phyloP scores from a whole-genome alignment of 2,797 vertebrate genomes.

The Forpus xanthops region DNA sequence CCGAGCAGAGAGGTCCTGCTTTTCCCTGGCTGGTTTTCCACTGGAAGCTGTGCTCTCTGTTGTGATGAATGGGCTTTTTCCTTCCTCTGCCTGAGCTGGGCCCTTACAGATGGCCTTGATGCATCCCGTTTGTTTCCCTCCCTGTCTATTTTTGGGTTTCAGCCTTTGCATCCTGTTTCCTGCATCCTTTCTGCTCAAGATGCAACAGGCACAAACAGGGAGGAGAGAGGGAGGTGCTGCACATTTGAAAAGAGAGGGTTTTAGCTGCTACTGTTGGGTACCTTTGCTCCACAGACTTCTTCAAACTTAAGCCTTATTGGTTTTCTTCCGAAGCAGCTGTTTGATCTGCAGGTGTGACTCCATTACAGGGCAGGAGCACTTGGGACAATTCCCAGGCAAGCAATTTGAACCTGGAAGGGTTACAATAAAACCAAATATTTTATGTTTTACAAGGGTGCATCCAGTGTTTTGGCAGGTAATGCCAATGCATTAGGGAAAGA shows the following conservation, averaged over 20 bases:
- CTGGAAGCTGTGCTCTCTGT: background rate
- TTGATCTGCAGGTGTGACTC: background rate
- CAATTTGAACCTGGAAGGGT: background rate
- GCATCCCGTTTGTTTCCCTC: background rate
- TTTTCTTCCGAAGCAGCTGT: background rate
- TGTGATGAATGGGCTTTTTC: background rate
- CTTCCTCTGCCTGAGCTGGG: background rate
- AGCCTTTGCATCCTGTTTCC: constrained; percentile 46
- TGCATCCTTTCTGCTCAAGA: constrained; percentile 20
- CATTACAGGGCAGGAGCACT: background rate
- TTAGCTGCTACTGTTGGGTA: background rate
- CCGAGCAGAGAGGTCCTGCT: background rate
- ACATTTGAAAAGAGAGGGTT: background rate
- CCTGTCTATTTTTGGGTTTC: constrained; percentile 37
- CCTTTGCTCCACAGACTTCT: background rate
- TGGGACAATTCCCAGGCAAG: background rate
- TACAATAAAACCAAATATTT: background rate
- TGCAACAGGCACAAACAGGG: background rate
- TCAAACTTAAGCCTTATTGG: background rate
- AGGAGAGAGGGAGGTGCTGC: background rate
- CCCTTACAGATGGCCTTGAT: background rate
- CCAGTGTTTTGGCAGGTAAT: background rate
- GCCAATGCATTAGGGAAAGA: background rate
- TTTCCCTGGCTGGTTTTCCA: background rate
- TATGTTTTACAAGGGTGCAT: background rate